Conservation (phyloP, 2,797 vertebrate genomes). For the Coranthus polyacanthus region DNA sequence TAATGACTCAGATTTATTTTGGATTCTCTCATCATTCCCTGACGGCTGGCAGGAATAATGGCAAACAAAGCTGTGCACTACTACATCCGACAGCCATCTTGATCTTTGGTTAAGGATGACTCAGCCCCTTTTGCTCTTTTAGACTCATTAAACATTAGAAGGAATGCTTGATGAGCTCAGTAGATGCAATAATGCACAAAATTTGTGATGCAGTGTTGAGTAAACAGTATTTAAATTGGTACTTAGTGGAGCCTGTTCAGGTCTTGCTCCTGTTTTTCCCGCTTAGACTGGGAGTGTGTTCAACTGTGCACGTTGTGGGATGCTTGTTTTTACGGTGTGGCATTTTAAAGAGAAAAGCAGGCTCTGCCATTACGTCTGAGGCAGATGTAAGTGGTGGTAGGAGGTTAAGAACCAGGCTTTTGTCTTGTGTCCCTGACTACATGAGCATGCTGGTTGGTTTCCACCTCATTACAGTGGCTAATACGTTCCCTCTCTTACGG, state of each 20-base stretch:
- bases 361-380: slow-evolving; percentile 48
- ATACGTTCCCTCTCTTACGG: slow-evolving; percentile 43
- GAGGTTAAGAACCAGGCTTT: slow-evolving; percentile 41
- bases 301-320: slow-evolving; percentile 15
- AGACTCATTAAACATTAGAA: slow-evolving; percentile 65
- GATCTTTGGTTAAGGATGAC: slow-evolving; percentile 60
- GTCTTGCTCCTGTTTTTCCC: slow-evolving; percentile 12
- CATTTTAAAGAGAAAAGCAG: slow-evolving; percentile 37
- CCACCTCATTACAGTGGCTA: slow-evolving; percentile 62
- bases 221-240: slow-evolving; percentile 41
- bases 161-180: slow-evolving; percentile 35
- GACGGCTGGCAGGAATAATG: slow-evolving; percentile 55
- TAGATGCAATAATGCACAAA: slow-evolving; percentile 46
- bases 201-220: slow-evolving; percentile 24
- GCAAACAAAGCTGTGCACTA: slow-evolving; percentile 39
- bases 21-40: slow-evolving; percentile 55
- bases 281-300: slow-evolving; percentile 3
- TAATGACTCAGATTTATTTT: slow-evolving; percentile 57
- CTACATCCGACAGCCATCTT: slow-evolving; percentile 53
- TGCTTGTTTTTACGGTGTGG: slow-evolving; percentile 45
- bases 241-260: slow-evolving; percentile 12
- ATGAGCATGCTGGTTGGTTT: slow-evolving; percentile 42
- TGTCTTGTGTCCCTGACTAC: slow-evolving; percentile 35
- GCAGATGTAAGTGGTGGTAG: slow-evolving; percentile 20
- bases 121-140: slow-evolving; percentile 56